Evolutionary conservation across 2,888 invertebrate genomes (phyloP), one percentile per base, ranked within the genome.

Genomic region (Dryobotodes eremita): DNA sequence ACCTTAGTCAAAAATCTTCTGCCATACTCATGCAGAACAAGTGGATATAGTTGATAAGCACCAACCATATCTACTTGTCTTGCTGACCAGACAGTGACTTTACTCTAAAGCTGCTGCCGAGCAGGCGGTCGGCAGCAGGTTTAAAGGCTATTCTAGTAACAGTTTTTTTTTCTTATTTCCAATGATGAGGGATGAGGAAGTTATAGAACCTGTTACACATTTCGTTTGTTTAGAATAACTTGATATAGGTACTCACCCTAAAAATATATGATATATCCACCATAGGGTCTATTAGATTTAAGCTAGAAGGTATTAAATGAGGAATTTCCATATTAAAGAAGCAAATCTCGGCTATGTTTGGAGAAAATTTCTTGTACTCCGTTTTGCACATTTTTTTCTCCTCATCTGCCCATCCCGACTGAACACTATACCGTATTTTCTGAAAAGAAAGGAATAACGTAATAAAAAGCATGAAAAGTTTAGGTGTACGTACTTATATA

Each of bases 311-410:
- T 48, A 90, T 80, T 26, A 93, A 73, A 81, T 93, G 90, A 10
- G 96, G 96, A 82, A 96, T 92, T 77, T 94, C 93, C 92, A 96
- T 93, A n/a, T 88, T 86, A 57, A 96, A 88, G 48, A 86, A 81
- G 82, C 91, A 94, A 36, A 89, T 88, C 89, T 96, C 95, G 11
- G 91, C 90, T 57, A 88, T 86, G 15, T 90, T 84, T 53, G 90
- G 91, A n/a, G 89, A 87, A 73, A 95, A 91, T 57, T 93, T 91
- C 59, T 87, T 93, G 77, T 92, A 88, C 64, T 89, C 88, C 20
- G 92, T 85, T 89, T 92, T 91, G 71, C 90, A 91, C 5, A 95
- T 89, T 77, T 87, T 91, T 85, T 92, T 95, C 78, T 95, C 94
- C 50, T 94, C 93, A 10, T 92, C 90, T 13, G 93, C 92, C 74